Conservation (phyloP, 1,140 invertebrate species). For the Drosophila teissieri region DNA sequence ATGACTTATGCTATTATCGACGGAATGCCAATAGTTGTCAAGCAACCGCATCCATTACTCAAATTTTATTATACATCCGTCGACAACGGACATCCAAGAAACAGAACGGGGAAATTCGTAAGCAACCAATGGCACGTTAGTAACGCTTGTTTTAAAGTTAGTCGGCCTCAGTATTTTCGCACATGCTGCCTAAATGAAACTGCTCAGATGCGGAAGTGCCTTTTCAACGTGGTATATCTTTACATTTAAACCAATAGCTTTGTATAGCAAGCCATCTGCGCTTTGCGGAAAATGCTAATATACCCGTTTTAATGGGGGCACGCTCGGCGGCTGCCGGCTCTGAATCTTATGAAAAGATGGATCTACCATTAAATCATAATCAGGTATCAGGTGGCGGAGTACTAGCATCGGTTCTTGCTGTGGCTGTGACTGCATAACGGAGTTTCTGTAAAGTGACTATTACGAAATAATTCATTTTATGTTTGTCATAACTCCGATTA, state of each 20-base stretch:
- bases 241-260: constrained; percentile 22
- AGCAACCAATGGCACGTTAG: not conserved
- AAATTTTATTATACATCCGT: not conserved
- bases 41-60: not conserved
- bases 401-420: not conserved
- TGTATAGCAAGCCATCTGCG: constrained; percentile 12
- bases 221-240: constrained; percentile 11
- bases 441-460: constrained; percentile 3
- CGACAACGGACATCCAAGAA: not conserved
- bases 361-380: constrained; percentile 3
- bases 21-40: not conserved
- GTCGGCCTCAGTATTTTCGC: constrained; percentile 10
- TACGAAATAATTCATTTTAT: constrained; percentile 1
- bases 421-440: not conserved
- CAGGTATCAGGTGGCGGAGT: not conserved
- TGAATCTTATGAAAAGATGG: constrained; percentile 19
- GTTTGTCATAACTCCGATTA: constrained; percentile 13
- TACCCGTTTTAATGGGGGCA: constrained; percentile 36
- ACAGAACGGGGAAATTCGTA: constrained; percentile 6
- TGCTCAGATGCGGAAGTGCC: constrained; percentile 37
- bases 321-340: constrained; percentile 1
- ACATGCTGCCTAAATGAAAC: constrained; percentile 23
- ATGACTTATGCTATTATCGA: not conserved
- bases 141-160: constrained; percentile 1
- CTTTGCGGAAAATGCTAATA: constrained; percentile 43